phyloP scores from a whole-genome alignment of 2,888 invertebrate genomes.

The Prosapia bicincta region DNA sequence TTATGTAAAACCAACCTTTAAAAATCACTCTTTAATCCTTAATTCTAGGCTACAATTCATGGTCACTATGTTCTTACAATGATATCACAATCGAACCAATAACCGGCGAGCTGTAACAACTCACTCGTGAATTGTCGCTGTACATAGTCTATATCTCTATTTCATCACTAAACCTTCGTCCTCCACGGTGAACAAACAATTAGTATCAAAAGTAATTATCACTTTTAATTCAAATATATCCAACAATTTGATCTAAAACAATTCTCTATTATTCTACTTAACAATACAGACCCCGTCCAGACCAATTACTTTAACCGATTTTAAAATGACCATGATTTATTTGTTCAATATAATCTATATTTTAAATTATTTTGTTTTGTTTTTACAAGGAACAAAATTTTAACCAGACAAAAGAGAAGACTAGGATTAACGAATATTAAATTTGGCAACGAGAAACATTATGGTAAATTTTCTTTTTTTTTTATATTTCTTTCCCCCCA shows the following conservation, averaged over 20 bases:
- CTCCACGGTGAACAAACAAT: background rate
- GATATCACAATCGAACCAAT: background rate
- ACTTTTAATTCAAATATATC: slow-evolving; percentile 24
- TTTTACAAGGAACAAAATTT: slow-evolving; percentile 15
- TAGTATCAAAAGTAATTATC: slow-evolving; percentile 23
- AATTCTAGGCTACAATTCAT: background rate
- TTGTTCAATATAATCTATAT: background rate
- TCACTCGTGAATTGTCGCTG: background rate
- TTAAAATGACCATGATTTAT: slow-evolving; percentile 5
- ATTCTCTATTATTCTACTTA: slow-evolving; percentile 13
- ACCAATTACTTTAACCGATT: background rate
- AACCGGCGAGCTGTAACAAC: background rate
- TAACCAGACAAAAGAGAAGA: slow-evolving; percentile 26
- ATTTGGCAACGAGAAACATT: slow-evolving; percentile 30
- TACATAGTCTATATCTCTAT: background rate
- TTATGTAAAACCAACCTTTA: slow-evolving; percentile 9
- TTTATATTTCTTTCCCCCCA: background rate
- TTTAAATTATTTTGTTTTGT: background rate
- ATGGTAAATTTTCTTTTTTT: background rate
- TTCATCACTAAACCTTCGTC: background rate
- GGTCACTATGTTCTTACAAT: background rate
- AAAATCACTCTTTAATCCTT: background rate
- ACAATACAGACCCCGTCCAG: background rate
- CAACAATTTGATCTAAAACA: slow-evolving; percentile 25
- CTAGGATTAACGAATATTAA: slow-evolving; percentile 31